Evolutionary conservation across 2,797 vertebrate species (phyloP).

Genomic region (Gobio occitaniae): DNA sequence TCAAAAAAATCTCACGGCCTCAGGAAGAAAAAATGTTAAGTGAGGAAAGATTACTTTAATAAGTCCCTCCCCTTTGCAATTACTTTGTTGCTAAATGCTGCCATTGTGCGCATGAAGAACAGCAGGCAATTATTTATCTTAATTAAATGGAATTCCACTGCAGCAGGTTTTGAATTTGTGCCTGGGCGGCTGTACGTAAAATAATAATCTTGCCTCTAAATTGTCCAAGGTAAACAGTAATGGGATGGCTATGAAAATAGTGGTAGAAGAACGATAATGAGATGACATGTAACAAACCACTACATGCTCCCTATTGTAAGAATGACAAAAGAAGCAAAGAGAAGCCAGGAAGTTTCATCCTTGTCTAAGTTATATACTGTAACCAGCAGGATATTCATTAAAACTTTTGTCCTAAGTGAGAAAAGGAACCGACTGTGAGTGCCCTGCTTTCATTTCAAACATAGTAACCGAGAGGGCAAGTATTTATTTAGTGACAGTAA

Average conservation of each 20-base stretch:
- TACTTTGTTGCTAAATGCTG: slow-evolving; percentile 48
- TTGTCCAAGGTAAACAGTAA: slow-evolving; percentile 32
- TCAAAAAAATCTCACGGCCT: slow-evolving; percentile 45
- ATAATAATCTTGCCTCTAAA: slow-evolving; percentile 43
- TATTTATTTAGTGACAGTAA: not conserved
- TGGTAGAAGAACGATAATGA: not conserved
- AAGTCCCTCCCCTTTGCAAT: slow-evolving; percentile 35
- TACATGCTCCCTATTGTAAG: not conserved
- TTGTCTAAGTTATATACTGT: slow-evolving; percentile 1
- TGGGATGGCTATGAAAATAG: not conserved
- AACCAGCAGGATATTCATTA: slow-evolving; percentile 25
- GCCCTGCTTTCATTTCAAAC: slow-evolving; percentile 28
- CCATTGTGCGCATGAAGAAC: slow-evolving; percentile 38
- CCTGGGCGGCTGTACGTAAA: not conserved
- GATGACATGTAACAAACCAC: slow-evolving; percentile 11
- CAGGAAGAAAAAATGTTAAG: slow-evolving; percentile 15
- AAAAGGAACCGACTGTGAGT: not conserved
- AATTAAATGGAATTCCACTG: slow-evolving; percentile 55
- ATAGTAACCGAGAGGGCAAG: not conserved
- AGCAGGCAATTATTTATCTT: slow-evolving; percentile 52
- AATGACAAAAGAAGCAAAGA: slow-evolving; percentile 4
- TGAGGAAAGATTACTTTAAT: slow-evolving; percentile 42
- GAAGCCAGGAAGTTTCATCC: not conserved
- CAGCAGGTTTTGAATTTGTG: slow-evolving; percentile 53
- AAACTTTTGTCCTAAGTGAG: slow-evolving; percentile 22